Conservation (phyloP, 2,888 invertebrate species). For the Schizaphis graminum region DNA sequence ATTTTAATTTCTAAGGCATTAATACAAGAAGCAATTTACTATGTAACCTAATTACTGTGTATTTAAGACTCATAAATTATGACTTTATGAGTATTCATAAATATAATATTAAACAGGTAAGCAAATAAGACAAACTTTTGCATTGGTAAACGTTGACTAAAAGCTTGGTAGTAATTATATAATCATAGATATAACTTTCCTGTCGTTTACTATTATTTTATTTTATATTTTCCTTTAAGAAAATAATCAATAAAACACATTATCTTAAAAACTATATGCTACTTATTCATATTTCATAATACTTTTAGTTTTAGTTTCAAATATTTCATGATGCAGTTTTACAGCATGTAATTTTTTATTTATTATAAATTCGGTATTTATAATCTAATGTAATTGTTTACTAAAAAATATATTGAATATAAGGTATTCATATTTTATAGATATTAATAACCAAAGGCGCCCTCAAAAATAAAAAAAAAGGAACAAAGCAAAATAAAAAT, state of each 20-base stretch:
- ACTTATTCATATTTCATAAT: not conserved
- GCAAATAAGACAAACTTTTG: not conserved
- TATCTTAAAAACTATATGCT: not conserved
- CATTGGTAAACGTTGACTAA: not conserved
- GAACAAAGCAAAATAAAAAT: not conserved
- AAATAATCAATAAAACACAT: not conserved
- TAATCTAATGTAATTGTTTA: not conserved
- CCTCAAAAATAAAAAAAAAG: not conserved
- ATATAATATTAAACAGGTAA: not conserved
- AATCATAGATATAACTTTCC: not conserved
- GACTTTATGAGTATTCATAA: conserved; percentile 12
- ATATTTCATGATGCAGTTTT: not conserved
- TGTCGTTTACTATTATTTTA: not conserved
- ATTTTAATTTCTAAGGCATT: not conserved
- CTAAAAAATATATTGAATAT: not conserved
- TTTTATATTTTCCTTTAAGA: not conserved
- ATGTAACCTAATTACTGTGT: not conserved
- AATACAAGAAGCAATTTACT: not conserved
- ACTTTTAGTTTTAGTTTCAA: not conserved
- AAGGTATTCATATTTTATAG: not conserved
- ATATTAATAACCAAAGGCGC: not conserved
- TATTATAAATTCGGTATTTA: not conserved
- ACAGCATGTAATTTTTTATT: not conserved
- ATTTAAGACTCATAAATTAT: not conserved
- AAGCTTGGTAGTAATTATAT: not conserved